These are phyloP conservation scores for Pterobdella sp. DNA, from an alignment of 2,888 invertebrate genomes.

Conservation along the genomic window DNA sequence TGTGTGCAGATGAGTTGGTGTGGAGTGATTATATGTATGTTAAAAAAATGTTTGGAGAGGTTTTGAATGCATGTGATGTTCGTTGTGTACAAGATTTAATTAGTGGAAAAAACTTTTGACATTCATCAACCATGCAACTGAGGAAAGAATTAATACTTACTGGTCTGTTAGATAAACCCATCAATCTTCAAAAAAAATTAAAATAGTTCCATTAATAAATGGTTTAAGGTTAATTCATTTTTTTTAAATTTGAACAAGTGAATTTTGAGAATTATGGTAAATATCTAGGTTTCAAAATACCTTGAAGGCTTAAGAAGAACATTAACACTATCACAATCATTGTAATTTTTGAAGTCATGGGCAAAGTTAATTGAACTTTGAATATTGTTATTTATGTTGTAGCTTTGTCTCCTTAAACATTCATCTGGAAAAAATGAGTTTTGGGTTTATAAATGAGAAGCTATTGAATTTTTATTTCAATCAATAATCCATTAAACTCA, in stretches of 20 bases:
- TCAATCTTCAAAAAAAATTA: background rate
- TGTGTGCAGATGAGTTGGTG: background rate
- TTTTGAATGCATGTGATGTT: background rate
- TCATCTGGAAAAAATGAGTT: background rate
- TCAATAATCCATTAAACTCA: no score
- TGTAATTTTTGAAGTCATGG: background rate
- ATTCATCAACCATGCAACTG: no score
- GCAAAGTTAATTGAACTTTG: background rate
- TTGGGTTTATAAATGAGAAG: no score
- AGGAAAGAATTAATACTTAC: no score
- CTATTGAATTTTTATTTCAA: no score
- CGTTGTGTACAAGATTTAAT: no score
- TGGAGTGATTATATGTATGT: background rate
- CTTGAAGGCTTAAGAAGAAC: constrained; percentile 6
- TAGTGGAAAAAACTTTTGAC: no score
- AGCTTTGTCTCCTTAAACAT: background rate
- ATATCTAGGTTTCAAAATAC: background rate
- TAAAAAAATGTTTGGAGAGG: background rate
- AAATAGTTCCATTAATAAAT: background rate
- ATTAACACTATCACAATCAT: background rate
- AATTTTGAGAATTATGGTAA: background rate
- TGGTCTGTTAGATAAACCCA: background rate
- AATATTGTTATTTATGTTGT: background rate
- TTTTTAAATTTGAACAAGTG: background rate
- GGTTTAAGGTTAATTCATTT: background rate